Base-by-base conservation (phyloP, 2,797 vertebrate genomes). In the Silurus aristotelis region DNA sequence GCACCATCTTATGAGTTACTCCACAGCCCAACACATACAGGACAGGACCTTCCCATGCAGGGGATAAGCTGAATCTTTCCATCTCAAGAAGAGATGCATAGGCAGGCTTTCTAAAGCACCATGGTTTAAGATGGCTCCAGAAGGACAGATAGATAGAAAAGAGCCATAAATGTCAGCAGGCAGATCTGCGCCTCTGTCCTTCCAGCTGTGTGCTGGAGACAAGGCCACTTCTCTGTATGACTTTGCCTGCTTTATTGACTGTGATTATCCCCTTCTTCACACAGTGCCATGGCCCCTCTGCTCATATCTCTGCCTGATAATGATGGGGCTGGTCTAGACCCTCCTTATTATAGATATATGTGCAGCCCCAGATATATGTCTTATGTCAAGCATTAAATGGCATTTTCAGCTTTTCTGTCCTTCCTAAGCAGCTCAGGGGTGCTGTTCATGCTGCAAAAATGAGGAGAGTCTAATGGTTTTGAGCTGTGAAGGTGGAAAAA, bases 121-220 rank as follows among this genome's bases (percentile, higher is more conserved):
- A 86, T 86, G 88, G 90, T 89, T 89, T 90, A 88, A 89, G 84
- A 91, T 87, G 89, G 92, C 92, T 94, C 93, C 93, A 83, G 56
- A 46, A 67, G 84, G 63, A 85, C n/a, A n/a, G 66, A 92, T 88
- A 93, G 93, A 94, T 93, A 93, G 92, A 91, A 92, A 91, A 92
- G 89, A 91, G 92, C 90, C 90, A 88, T 90, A 94, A 94, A 95
- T 93, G 94, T 95, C 93, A 94, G 89, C 90, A 84, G 90, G 92
- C 91, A 93, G 90, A 94, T 92, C 76, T 55, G 22, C n/a, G 76
- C 68, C 60, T 75, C 68, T 78, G 43, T 81, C 81, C 82, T 76
- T 82, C 66, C 61, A 48, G 68, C 64, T 84, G 80, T 81, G 79
- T 20, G 25, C 27, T 72, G 5, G 80, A 63, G 77, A 85, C 61